phyloP scores from a whole-genome alignment of 2,888 invertebrate genomes.

The Cynaeus angustus region DNA sequence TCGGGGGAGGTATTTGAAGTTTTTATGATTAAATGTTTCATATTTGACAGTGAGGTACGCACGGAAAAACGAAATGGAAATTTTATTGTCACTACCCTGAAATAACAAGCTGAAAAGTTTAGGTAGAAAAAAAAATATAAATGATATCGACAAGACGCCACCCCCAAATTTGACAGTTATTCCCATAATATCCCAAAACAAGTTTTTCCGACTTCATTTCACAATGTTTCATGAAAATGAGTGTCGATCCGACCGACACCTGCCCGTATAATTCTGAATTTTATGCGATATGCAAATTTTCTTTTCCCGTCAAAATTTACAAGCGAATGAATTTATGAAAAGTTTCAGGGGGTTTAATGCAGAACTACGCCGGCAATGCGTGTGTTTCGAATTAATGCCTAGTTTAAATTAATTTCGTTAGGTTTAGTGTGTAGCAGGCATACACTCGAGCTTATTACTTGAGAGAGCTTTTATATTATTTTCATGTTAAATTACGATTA shows the following conservation, averaged over 20 bases:
- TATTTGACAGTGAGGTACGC: background rate
- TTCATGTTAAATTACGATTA: conserved; percentile 3
- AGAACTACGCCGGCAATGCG: background rate
- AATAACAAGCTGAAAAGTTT: too few relatives aligned
- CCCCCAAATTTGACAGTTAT: too few relatives aligned
- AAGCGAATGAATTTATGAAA: conserved; percentile 20
- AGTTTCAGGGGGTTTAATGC: conserved; percentile 7
- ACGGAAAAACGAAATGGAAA: background rate
- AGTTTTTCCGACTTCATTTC: background rate
- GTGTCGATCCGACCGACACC: background rate
- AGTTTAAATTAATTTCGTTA: conserved; percentile 21
- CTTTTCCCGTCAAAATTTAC: conserved; percentile 15
- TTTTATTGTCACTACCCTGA: too few relatives aligned
- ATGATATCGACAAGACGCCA: too few relatives aligned
- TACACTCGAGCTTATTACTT: conserved; percentile 9
- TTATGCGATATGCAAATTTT: conserved; percentile 25
- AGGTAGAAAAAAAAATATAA: too few relatives aligned
- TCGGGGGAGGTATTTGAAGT: background rate
- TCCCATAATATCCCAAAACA: too few relatives aligned
- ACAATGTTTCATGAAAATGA: conserved; percentile 3
- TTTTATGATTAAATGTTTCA: conserved; percentile 8
- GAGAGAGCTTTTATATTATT: conserved; percentile 9
- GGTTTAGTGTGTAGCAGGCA: background rate
- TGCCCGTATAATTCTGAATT: conserved; percentile 5
- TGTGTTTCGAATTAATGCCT: conserved; percentile 8